Base-by-base conservation (phyloP, 2,888 invertebrate genomes). In the Cheilosia vernalis region DNA sequence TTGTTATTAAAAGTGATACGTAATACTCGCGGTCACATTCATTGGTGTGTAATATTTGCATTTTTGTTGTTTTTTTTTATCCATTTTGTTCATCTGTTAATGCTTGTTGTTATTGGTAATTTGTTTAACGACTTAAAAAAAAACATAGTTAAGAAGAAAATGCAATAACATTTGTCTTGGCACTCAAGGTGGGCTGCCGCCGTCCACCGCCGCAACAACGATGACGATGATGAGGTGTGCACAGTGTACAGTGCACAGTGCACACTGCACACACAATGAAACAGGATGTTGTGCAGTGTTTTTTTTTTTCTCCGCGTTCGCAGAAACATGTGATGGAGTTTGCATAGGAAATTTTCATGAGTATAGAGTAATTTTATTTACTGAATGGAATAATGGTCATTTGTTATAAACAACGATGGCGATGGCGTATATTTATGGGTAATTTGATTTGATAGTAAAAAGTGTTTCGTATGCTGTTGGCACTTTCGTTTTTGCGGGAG, bases 221-320 rank as follows among this genome's bases (percentile, higher is more conserved):
- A 60, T 42, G 55, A 77, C 49, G 73, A 79, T 79, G 72, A 66
- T 72, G 53, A 72, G 37, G 37, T 82, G 69, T 74, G 79, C 67
- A n/a, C n/a, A n/a, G n/a, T n/a, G n/a, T n/a, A n/a, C n/a, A n/a
- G n/a, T n/a, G n/a, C n/a, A n/a, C n/a, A n/a, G n/a, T n/a, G n/a
- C n/a, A n/a, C n/a, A n/a, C n/a, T n/a, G n/a, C n/a, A 83, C 56
- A 78, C 56, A 64, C 79, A 79, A 84, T 74, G 69, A 64, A 84
- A 79, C 79, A 84, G 79, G 84, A 84, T 84, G 74, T 84, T 74
- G 60, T 55, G 44, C 4, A 33, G 33, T 51, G 30, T 58, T 53
- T 47, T 24, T 56, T 19, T 37, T 47, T 56, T 19, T 40, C 40
- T 55, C 10, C 42, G 33, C 27, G 61, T 67, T 69, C 58, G 51